Evolutionary conservation across 2,113 vertebrate species (phyloP).

Genomic region (Campylomormyrus tamandua): DNA sequence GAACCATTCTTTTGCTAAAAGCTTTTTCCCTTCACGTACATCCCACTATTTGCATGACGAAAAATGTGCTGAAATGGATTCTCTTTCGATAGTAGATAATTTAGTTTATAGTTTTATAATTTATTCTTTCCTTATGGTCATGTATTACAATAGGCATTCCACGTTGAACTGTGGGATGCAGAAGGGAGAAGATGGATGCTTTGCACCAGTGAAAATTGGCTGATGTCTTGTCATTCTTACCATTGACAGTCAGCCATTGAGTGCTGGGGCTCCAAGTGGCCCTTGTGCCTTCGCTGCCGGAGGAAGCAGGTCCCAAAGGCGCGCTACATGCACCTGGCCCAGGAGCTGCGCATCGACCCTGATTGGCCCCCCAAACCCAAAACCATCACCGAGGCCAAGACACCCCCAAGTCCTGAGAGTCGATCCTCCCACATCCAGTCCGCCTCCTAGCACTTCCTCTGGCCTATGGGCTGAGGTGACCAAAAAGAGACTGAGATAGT

Average conservation of each 20-base stretch:
- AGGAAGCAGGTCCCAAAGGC: slow-evolving; percentile 74
- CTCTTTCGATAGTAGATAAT: background rate
- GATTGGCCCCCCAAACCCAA: slow-evolving; percentile 96
- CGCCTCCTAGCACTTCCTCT: slow-evolving; percentile 61
- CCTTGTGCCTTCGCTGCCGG: slow-evolving; percentile 62
- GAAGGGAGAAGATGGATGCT: background rate
- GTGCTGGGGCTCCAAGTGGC: slow-evolving; percentile 51
- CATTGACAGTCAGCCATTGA: slow-evolving; percentile 64
- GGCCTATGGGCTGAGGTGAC: background rate
- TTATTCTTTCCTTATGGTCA: background rate
- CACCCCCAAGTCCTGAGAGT: slow-evolving; percentile 58
- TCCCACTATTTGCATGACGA: background rate
- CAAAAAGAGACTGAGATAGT: background rate
- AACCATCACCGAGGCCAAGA: slow-evolving; percentile 88
- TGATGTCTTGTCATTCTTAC: slow-evolving; percentile 8
- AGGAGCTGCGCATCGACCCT: slow-evolving; percentile 86
- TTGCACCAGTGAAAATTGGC: background rate
- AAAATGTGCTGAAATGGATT: background rate
- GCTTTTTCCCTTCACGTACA: background rate
- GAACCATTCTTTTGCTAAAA: background rate
- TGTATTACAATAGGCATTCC: background rate
- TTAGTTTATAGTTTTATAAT: background rate
- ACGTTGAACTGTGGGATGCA: background rate
- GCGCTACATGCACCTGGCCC: slow-evolving; percentile 90
- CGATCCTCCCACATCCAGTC: slow-evolving; percentile 73